Percentiles rank a stretch among this genome's conserved stretches.
Evolutionary conservation across 2,797 vertebrate species (phyloP).

Genomic region (Podargus strigoides): DNA sequence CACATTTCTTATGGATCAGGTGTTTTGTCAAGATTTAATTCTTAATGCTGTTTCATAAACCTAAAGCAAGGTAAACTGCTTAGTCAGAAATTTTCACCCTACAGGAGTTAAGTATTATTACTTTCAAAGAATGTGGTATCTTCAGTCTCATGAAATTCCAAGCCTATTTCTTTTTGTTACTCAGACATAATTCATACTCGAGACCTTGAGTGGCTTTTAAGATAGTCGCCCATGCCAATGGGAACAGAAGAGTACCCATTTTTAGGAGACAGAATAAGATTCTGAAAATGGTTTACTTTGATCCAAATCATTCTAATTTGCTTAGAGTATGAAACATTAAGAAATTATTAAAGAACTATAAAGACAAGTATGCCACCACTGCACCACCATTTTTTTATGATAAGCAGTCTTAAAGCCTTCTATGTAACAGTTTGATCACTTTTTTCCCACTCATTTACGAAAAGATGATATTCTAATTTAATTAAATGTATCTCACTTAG

Average conservation of each 20-base stretch:
- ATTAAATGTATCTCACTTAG: slow-evolving; percentile 46
- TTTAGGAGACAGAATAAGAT: slow-evolving; percentile 1
- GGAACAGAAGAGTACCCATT: background rate
- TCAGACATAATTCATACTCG: background rate
- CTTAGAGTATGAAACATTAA: background rate
- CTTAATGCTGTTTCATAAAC: slow-evolving; percentile 21
- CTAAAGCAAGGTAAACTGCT: background rate
- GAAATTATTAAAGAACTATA: slow-evolving; percentile 9
- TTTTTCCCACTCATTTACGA: background rate
- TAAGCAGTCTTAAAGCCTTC: background rate
- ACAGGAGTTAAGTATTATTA: background rate
- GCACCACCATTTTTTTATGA: background rate
- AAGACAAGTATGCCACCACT: background rate
- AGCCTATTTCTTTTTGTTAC: background rate
- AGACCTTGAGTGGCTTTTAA: background rate
- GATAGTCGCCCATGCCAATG: background rate
- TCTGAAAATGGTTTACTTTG: background rate
- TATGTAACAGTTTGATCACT: background rate
- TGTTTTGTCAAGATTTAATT: slow-evolving; percentile 22
- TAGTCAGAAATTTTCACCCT: background rate
- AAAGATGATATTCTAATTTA: slow-evolving; percentile 41
- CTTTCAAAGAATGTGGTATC: background rate
- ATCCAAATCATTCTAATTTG: background rate
- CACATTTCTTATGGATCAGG: slow-evolving; percentile 35
- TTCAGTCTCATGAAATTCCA: background rate